Percentiles rank a stretch among this genome's conserved stretches.
Evolutionary conservation across 2,888 invertebrate species (phyloP).

Genomic region (Osedax frankpressi): DNA sequence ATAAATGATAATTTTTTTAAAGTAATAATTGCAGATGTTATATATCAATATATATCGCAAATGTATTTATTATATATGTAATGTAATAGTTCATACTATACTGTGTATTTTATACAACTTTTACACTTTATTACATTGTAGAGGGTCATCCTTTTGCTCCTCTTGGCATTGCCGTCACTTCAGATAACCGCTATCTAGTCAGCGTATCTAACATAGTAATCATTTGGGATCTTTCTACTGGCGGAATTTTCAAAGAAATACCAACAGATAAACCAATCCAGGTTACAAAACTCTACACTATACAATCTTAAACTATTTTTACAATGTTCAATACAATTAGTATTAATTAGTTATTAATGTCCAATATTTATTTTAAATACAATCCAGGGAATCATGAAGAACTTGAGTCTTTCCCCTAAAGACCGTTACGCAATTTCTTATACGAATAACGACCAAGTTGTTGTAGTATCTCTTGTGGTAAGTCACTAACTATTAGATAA

Average conservation of each 20-base stretch:
- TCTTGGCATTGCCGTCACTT: constrained; percentile 42
- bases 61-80: too few relatives aligned
- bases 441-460: constrained; percentile 86
- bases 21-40: too few relatives aligned
- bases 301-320: background rate
- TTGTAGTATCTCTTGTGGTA: constrained; percentile 68
- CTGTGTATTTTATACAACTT: too few relatives aligned
- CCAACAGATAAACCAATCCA: constrained; percentile 52
- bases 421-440: constrained; percentile 89
- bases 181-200: constrained; percentile 58
- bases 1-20: too few relatives aligned
- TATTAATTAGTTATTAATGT: background rate
- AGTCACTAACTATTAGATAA: constrained; percentile 47
- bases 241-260: constrained; percentile 82
- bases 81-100: too few relatives aligned
- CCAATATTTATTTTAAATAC: background rate
- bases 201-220: constrained; percentile 91
- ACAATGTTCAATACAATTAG: too few relatives aligned
- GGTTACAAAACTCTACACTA: background rate
- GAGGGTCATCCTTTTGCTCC: constrained; percentile 92
- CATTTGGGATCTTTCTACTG: constrained; percentile 89
- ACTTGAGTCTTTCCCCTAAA: constrained; percentile 77
- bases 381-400: constrained; percentile 76
- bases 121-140: too few relatives aligned
- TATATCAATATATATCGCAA: too few relatives aligned